These are phyloP conservation scores for Macrochelys suwanniensis DNA, from an alignment of 2,797 vertebrate species.

Conservation along the genomic window DNA sequence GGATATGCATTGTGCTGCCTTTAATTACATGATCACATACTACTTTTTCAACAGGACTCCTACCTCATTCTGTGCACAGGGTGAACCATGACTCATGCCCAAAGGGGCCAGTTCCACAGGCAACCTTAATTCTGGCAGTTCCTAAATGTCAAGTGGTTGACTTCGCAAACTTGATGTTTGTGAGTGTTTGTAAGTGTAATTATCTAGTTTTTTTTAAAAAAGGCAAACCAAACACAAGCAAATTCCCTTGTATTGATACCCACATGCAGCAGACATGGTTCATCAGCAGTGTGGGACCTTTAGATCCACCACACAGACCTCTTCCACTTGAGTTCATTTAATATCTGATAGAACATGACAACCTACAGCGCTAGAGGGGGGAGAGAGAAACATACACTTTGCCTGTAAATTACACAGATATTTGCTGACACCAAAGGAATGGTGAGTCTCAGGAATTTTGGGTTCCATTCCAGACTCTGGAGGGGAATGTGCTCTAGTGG, in stretches of 20 bases:
- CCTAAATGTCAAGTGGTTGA: background rate
- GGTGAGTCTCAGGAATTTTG: background rate
- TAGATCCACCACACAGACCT: background rate
- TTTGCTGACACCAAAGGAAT: background rate
- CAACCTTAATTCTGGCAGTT: background rate
- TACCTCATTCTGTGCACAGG: background rate
- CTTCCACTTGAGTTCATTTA: background rate
- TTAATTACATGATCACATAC: background rate
- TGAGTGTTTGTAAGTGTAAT: no score
- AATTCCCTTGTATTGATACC: background rate
- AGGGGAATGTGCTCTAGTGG: background rate
- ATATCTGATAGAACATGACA: background rate
- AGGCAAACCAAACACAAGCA: background rate
- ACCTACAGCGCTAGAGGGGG: fast-evolving
- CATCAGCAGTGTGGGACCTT: background rate
- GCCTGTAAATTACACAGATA: background rate
- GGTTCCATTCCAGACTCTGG: background rate
- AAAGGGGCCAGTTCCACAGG: background rate
- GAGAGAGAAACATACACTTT: background rate
- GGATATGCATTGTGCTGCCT: background rate
- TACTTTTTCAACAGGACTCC: background rate
- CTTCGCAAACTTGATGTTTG: background rate
- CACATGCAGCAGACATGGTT: background rate
- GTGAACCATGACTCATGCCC: background rate
- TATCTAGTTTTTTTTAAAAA: background rate